These are phyloP conservation scores for Tridacna crocea DNA, from an alignment of 2,888 invertebrate species.

Conservation along the genomic window DNA sequence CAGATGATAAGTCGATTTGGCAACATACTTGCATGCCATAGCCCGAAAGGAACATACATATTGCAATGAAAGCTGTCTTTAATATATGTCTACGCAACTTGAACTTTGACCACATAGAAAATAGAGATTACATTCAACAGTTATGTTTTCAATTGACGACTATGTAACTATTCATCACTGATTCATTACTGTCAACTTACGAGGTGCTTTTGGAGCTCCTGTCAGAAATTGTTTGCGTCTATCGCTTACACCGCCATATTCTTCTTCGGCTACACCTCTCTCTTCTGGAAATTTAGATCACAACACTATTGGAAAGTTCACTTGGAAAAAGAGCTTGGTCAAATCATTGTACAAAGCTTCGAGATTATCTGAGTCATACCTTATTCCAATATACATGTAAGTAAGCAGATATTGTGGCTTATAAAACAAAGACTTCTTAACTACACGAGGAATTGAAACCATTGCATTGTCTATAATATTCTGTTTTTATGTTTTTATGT, in stretches of 20 bases:
- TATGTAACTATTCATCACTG: background rate
- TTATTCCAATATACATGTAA: no score
- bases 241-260: constrained; percentile 55
- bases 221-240: constrained; percentile 51
- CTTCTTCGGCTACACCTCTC: constrained; percentile 57
- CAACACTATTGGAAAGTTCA: background rate
- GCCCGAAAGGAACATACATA: background rate
- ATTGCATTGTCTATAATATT: no score
- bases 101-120: no score
- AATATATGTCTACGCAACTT: background rate
- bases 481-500: no score
- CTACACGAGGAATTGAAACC: no score
- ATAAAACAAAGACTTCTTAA: no score
- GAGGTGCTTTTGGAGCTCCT: constrained; percentile 32
- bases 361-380: no score
- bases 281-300: constrained; percentile 42
- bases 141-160: background rate
- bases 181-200: constrained; percentile 39
- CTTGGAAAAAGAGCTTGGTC: no score
- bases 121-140: background rate
- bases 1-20: background rate
- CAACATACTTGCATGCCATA: background rate
- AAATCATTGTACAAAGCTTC: no score
- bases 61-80: background rate
- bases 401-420: no score